These are phyloP conservation scores for Chromoteleia sp. DNA, from an alignment of 2,888 invertebrate species.

Conservation along the genomic window DNA sequence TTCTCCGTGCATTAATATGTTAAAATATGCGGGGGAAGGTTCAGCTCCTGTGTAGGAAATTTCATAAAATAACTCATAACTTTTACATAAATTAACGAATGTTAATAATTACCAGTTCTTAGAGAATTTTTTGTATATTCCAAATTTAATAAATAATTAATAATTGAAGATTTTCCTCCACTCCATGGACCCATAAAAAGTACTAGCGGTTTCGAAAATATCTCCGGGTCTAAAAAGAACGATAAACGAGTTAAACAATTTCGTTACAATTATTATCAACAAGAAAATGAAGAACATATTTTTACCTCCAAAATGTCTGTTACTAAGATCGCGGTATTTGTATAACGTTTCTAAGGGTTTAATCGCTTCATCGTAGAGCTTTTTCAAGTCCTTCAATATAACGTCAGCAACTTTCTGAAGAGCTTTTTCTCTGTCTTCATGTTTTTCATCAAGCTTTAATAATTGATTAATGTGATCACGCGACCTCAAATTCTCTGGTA, in stretches of 20 bases:
- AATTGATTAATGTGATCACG: constrained; percentile 93
- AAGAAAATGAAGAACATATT: background rate
- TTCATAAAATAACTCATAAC: too few species aligned
- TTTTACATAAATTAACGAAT: constrained; percentile 70
- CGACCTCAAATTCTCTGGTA: constrained; percentile 91
- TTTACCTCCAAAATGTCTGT: constrained; percentile 92
- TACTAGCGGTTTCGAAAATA: constrained; percentile 96
- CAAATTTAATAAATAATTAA: constrained; percentile 95
- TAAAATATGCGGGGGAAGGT: constrained; percentile 96
- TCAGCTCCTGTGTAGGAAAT: constrained; percentile 91
- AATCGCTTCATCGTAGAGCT: constrained; percentile 93
- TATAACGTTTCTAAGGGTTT: constrained; percentile 96
- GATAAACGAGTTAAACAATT: background rate
- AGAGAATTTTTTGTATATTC: constrained; percentile 93
- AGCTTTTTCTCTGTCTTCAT: constrained; percentile 89
- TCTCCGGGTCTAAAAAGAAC: constrained; percentile 91
- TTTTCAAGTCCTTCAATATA: constrained; percentile 93
- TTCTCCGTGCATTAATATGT: constrained; percentile 95
- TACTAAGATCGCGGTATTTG: constrained; percentile 96
- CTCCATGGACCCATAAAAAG: constrained; percentile 99
- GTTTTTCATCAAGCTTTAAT: constrained; percentile 91
- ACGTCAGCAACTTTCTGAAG: constrained; percentile 91
- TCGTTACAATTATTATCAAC: too few species aligned
- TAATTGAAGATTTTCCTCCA: constrained; percentile 97
- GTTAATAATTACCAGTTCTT: constrained; percentile 90